Percentiles rank a stretch among this genome's conserved stretches.
Conservation (phyloP, 2,113 vertebrate genomes). For the Mandrillus leucophaeus region DNA sequence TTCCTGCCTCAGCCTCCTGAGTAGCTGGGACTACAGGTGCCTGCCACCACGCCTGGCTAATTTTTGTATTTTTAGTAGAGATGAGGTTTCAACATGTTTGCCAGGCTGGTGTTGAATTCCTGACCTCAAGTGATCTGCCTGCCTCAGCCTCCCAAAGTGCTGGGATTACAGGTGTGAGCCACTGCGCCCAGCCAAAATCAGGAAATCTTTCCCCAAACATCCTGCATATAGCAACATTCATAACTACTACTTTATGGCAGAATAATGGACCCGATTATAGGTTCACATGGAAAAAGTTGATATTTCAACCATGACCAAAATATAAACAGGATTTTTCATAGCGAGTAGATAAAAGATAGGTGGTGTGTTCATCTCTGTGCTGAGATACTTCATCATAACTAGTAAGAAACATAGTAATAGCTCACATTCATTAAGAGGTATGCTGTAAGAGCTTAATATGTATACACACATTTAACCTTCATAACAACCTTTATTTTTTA, state of each 20-base stretch:
- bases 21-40: no score
- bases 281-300: not conserved
- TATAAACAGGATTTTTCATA: not conserved
- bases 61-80: no score
- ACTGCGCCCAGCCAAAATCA: not conserved
- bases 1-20: no score
- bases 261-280: not conserved
- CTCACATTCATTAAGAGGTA: not conserved
- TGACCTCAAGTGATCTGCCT: no score
- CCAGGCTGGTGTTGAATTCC: no score
- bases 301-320: not conserved
- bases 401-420: not conserved
- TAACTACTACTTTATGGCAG: not conserved
- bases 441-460: not conserved
- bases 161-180: no score
- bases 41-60: no score
- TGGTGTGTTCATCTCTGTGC: not conserved
- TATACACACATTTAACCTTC: not conserved
- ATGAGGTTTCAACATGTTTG: no score
- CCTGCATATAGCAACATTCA: not conserved
- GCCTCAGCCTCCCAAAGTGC: no score
- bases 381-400: constrained; percentile 1
- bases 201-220: not conserved
- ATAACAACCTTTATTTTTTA: not conserved
- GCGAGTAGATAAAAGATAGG: not conserved